Evolutionary conservation across 2,797 vertebrate genomes (phyloP), one percentile per base, ranked within the genome.

Genomic region (Distichodus sexfasciatus): DNA sequence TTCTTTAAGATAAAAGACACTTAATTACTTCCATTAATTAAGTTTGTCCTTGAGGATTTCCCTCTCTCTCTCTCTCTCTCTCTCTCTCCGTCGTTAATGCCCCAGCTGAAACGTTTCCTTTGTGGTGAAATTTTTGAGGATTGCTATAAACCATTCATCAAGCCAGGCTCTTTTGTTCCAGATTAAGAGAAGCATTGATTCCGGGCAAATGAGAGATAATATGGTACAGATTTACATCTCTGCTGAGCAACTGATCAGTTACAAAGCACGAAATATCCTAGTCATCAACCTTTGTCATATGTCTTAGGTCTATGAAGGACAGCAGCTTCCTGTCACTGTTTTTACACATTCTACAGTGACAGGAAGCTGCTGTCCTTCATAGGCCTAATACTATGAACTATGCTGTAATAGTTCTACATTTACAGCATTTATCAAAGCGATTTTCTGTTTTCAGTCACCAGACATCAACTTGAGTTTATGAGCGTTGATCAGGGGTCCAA

Each of bases 21-120:
- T 80, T 82, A 82, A 84, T 82, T 84, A 77, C 65, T 69, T 81
- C 61, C 77, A 79, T 76, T 84, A 84, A 84, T 82, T 82, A 81
- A 76, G 72, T 74, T 6, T 21, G 44, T 82, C 81, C 79, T 77
- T 74, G 71, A 74, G 78, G 79, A 76, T 74, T 82, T 77, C 53
- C 63, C 66, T 24, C 69, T 74, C n/a, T n/a, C n/a, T n/a, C n/a
- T n/a, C n/a, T n/a, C n/a, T 74, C 81, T 77, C 53, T 59, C 66
- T 24, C 69, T 74, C 68, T 47, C 54, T 51, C 53, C 65, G 69
- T 73, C 71, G 75, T 76, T 50, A 68, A 69, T 40, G 69, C 70
- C 74, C 72, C 68, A 12, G 21, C 46, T 69, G 69, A 74, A 77
- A 76, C 69, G 59, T 69, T 75, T 74, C 48, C 24, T 40, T 69